Evolutionary conservation across 2,797 vertebrate species (phyloP), one percentile per base, ranked within the genome.

Genomic region (Setipinna tenuifilis): DNA sequence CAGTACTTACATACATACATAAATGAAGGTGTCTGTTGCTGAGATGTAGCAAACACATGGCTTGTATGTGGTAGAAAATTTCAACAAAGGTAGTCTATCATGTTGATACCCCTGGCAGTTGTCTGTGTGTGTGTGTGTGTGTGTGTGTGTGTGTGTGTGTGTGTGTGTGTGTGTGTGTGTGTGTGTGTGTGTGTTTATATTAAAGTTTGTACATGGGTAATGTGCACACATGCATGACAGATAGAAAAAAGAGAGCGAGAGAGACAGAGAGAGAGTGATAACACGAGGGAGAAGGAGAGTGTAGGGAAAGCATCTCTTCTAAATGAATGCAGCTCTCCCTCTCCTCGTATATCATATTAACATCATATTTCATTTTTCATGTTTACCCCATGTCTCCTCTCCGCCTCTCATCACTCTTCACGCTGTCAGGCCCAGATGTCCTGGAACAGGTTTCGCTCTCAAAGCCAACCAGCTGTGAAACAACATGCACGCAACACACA

Each of bases 381-480:
- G 68, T 75, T 75, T 75, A 75, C 68, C 31, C 25, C 28, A 10
- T 35, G 68, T 35, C 28, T 75, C 68, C 31, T 31, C 68, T 35
- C 28, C 68, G 65, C 25, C 17, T 7, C 28, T 88, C 83, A 90
- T 90, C 88, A 88, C 85, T 90, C 88, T 87, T 86, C 3, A 23
- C 75, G 85, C 59, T 88, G 88, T 86, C 88, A 88, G 83, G 35
- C 83, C 86, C 88, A 89, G 88, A 89, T 90, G 90, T 85, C 83
- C 28, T 85, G 84, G 84, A 81, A 84, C 9, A 83, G 82, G 28
- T 80, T 87, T 87, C 71, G 81, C 83, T 87, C 86, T 85, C 82
- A 88, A 86, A 83, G 46, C 75, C 83, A 87, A 86, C 89, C 83
- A 89, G 84, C 88, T 88, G 85, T 62, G 84, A 83, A 80, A 84